phyloP scores from a whole-genome alignment of 2,113 vertebrate species.

The Pituophis catenifer region DNA sequence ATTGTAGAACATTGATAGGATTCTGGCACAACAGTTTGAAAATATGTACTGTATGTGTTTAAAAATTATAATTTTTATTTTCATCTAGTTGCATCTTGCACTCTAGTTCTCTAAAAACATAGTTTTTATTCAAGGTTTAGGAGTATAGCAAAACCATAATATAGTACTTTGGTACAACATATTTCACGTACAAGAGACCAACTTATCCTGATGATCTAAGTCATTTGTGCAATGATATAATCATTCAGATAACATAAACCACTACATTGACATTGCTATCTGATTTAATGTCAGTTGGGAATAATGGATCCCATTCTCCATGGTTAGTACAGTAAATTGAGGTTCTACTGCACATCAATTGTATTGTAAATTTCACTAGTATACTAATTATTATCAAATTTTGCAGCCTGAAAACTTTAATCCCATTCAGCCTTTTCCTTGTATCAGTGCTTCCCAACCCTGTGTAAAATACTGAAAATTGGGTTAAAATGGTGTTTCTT shows the following conservation, averaged over 20 bases:
- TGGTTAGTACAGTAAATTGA: neutral
- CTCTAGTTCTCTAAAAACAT: neutral
- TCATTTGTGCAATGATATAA: neutral
- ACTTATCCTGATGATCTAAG: neutral
- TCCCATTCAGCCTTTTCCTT: rapidly evolving
- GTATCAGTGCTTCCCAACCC: neutral
- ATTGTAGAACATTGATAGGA: neutral
- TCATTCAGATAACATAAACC: neutral
- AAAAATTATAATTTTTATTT: neutral
- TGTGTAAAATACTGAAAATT: neutral
- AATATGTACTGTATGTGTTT: neutral
- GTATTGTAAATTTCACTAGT: rapidly evolving
- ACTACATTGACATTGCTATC: neutral
- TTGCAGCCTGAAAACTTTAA: neutral
- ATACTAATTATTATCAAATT: neutral
- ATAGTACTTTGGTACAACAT: neutral
- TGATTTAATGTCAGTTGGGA: neutral
- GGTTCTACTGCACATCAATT: neutral
- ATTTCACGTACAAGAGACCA: neutral
- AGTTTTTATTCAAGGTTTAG: neutral
- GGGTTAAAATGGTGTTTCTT: neutral
- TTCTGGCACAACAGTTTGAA: neutral
- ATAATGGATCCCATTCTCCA: neutral
- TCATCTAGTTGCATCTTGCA: neutral
- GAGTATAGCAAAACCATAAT: neutral